Conservation (phyloP, 2,888 invertebrate species). For the Volucella zonaria region DNA sequence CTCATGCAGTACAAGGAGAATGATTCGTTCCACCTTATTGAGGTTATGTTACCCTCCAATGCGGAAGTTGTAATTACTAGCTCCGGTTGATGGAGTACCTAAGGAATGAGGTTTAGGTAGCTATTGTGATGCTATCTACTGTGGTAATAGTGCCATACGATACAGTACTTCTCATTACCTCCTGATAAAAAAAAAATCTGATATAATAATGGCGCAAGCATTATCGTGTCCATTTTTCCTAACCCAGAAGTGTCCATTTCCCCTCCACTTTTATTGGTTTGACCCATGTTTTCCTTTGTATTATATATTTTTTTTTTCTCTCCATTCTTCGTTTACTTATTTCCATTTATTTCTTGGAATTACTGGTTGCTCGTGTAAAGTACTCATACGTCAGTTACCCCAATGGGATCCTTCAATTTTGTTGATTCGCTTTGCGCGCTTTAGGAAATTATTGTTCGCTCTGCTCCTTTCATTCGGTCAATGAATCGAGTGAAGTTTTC, state of each 20-base stretch:
- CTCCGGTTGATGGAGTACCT: conserved; percentile 12
- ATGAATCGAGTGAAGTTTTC: conserved; percentile 16
- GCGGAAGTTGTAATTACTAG: conserved; percentile 53
- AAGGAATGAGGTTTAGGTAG: conserved; percentile 30
- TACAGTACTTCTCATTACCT: not conserved
- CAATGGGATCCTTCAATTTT: conserved; percentile 34
- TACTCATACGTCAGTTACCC: conserved; percentile 28
- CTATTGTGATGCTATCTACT: conserved; percentile 30
- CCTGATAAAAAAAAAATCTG: conserved; percentile 16
- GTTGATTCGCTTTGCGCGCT: conserved; percentile 37
- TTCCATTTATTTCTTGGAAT: conserved; percentile 37
- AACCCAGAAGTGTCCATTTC: not conserved
- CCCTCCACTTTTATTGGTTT: conserved; percentile 10
- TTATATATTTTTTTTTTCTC: not conserved
- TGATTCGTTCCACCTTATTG: conserved; percentile 32
- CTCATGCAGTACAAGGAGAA: conserved; percentile 21
- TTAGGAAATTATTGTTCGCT: not conserved
- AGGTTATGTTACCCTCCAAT: conserved; percentile 22
- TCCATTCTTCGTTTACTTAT: conserved; percentile 3
- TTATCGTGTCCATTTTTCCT: conserved; percentile 58
- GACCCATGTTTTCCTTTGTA: not conserved
- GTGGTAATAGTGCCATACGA: conserved; percentile 1
- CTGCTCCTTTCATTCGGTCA: conserved; percentile 7
- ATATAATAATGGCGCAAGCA: conserved; percentile 59
- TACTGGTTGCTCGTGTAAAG: conserved; percentile 24